A percentile compares a stretch with the other conserved stretches of the same genome.
phyloP scores from a whole-genome alignment of 2,113 vertebrate genomes.

The Crotalus horridus region DNA sequence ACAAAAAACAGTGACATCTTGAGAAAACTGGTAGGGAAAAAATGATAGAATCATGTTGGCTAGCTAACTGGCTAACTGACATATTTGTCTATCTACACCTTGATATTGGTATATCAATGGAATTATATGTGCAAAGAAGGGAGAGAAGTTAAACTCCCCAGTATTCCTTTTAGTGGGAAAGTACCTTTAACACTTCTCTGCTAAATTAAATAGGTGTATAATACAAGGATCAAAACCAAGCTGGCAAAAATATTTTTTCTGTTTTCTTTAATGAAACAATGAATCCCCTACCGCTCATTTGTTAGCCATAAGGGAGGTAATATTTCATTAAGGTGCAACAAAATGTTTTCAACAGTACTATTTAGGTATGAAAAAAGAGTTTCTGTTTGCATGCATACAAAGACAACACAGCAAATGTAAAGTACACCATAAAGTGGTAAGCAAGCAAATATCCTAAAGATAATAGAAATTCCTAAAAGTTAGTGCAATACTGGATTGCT shows the following conservation, averaged over 20 bases:
- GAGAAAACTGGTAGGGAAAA: too few species aligned
- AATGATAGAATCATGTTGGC: too few species aligned
- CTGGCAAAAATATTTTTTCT: background rate
- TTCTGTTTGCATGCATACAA: background rate
- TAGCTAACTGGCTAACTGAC: background rate
- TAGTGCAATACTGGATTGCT: background rate
- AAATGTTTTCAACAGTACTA: background rate
- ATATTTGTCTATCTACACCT: background rate
- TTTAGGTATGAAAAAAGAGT: background rate
- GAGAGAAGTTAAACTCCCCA: background rate
- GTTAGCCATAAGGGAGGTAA: background rate
- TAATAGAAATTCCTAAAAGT: background rate
- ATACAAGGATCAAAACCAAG: background rate
- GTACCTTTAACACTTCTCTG: background rate
- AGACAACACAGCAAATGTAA: background rate
- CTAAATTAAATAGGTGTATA: background rate
- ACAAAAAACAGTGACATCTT: too few species aligned
- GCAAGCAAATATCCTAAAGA: background rate
- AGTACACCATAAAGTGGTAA: background rate
- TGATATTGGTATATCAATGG: background rate
- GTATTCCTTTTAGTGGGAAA: background rate
- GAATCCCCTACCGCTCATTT: background rate
- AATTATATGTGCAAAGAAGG: background rate
- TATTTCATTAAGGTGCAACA: background rate
- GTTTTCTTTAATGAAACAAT: background rate